Evolutionary conservation across 2,888 invertebrate species (phyloP), one percentile per base, ranked within the genome.

Genomic region (Hypomecis punctinalis): DNA sequence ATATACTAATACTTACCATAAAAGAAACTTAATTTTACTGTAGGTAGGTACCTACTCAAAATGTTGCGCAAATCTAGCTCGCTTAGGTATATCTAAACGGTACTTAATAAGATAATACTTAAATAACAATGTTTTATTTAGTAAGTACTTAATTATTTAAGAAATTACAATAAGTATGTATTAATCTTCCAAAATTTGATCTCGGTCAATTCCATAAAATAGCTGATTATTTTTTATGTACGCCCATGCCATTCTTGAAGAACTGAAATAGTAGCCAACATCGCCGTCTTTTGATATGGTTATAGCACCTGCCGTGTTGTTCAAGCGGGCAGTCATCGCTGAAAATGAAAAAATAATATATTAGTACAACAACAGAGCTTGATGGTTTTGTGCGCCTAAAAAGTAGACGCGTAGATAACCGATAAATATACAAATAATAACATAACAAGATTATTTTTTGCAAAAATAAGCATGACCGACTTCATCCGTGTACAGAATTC

Each of bases 221-320:
- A 94, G 79, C 75, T 88, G 84, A 49, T 82, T 76, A 42, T 90
- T 87, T 65, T 88, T 91, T 0, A 94, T 78, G 73, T 94, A 96
- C 0, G 95, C 95, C 96, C 96, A 96, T 0, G 95, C 93, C 96
- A 96, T 96, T 75, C 95, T 91, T 5, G 88, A 86, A 0, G 96
- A 96, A 33, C 94, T 95, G 79, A 96, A 97, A 72, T 94, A 90
- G 51, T 96, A 88, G 9, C 96, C 97, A 33, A 96, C 86, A 0
- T 95, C 93, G 0, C 97, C 96, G 56, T 86, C 84, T 62, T 93
- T 94, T 3, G 95, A 95, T 40, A 97, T 88, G 1, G 95, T 95
- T 66, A 97, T 96, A 37, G 96, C 96, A 37, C 96, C 97, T 13
- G 96, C 97, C 0, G 95, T 96, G 66, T 96, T 96, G 2, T 94